phyloP scores from a whole-genome alignment of 2,888 invertebrate species.

The Diarsia mendica region DNA sequence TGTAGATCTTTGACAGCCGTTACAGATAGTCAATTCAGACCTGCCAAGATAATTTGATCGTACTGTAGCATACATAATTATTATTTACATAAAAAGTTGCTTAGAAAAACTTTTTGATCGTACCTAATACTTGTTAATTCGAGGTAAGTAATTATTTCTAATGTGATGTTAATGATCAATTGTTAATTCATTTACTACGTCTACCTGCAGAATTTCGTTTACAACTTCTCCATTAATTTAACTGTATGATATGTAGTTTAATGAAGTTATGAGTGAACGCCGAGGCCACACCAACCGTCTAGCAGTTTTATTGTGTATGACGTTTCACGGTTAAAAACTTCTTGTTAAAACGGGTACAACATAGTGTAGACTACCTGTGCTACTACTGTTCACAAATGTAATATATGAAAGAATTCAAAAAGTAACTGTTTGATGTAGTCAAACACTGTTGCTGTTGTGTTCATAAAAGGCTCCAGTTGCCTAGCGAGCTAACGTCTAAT shows the following conservation, averaged over 20 bases:
- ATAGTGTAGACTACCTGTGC: background rate
- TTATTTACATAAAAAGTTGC: background rate
- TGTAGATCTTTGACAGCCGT: too few species aligned
- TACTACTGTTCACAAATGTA: background rate
- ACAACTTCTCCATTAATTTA: constrained; percentile 40
- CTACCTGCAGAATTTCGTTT: constrained; percentile 38
- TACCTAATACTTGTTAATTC: constrained; percentile 7
- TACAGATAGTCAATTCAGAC: too few species aligned
- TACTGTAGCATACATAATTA: background rate
- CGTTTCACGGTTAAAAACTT: background rate
- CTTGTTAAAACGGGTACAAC: background rate
- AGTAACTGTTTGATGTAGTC: background rate
- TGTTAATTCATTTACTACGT: constrained; percentile 24
- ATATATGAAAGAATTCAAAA: background rate
- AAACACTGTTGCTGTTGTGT: too few species aligned
- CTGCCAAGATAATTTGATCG: too few species aligned
- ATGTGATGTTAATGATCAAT: constrained; percentile 15
- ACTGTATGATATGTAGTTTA: constrained; percentile 18
- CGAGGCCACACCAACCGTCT: constrained; percentile 16
- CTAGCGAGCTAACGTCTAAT: background rate
- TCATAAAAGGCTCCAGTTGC: background rate
- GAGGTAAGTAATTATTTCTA: constrained; percentile 22
- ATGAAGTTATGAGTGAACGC: constrained; percentile 40
- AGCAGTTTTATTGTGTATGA: constrained; percentile 11
- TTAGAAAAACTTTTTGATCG: background rate